phyloP scores from a whole-genome alignment of 2,797 vertebrate genomes.

The Phrynocephalus forsythii region DNA sequence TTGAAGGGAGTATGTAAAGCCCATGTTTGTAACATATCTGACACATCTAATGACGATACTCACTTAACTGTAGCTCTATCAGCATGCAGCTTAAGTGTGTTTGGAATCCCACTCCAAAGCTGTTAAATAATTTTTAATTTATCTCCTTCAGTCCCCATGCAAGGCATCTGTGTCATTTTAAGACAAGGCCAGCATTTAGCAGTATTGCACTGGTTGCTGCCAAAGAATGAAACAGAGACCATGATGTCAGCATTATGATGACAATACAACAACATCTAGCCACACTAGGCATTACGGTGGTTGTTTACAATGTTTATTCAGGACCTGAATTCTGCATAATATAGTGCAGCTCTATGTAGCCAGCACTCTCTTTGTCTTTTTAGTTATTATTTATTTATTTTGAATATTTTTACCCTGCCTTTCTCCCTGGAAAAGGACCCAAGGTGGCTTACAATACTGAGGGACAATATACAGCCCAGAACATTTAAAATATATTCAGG shows the following conservation, averaged over 20 bases:
- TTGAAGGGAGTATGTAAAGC: not conserved
- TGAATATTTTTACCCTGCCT: too few species aligned
- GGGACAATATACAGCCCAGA: too few species aligned
- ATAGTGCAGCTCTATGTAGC: slow-evolving; percentile 33
- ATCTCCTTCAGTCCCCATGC: slow-evolving; percentile 65
- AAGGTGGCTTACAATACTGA: too few species aligned
- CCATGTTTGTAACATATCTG: not conserved
- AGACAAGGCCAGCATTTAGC: slow-evolving; percentile 67
- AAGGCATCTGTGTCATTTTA: slow-evolving; percentile 67
- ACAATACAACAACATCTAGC: slow-evolving; percentile 70
- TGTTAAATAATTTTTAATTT: slow-evolving; percentile 70
- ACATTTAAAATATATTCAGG: too few species aligned
- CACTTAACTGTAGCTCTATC: slow-evolving; percentile 8
- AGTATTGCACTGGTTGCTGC: slow-evolving; percentile 59
- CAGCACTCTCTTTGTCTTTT: slow-evolving; percentile 28
- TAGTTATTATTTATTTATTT: not conserved
- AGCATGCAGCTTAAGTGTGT: slow-evolving; percentile 20
- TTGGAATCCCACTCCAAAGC: slow-evolving; percentile 58
- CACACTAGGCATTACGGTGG: slow-evolving; percentile 70
- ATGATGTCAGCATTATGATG: slow-evolving; percentile 73
- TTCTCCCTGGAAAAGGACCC: too few species aligned
- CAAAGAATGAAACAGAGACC: slow-evolving; percentile 72
- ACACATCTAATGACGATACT: not conserved
- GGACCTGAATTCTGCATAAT: slow-evolving; percentile 65
- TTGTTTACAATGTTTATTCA: slow-evolving; percentile 73